Evolutionary conservation across 2,888 invertebrate species (phyloP), one percentile per base, ranked within the genome.

Genomic region (Lasioglossum lativentre): DNA sequence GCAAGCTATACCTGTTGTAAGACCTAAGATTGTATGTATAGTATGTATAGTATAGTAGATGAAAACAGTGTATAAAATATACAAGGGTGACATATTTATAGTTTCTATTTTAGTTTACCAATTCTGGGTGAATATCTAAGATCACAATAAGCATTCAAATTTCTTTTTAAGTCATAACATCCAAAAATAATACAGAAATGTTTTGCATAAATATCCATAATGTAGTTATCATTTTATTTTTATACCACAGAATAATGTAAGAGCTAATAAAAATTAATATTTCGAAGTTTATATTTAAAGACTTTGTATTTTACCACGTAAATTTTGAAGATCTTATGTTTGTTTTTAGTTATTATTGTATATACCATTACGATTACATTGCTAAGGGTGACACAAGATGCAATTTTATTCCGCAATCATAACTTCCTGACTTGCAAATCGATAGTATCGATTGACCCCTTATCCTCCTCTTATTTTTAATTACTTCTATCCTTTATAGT

Each of bases 401-500:
- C 23, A 68, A 68, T 38, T 38, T 68, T 68, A 38, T 68, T 68
- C 68, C 38, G 68, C 38, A 68, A 68, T 68, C 38, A 38, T 38
- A 68, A 68, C 68, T 68, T 68, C 68, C 68, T 68, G 68, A 38
- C 68, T 38, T 23, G 12, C 38, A 38, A 68, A 68, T 68, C 68
- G 23, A 68, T 68, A 68, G 23, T 68, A 68, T 68, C 68, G 68
- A 68, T 68, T 68, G 68, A 68, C 68, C 68, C 2, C 68, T 68
- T 38, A 68, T 68, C 38, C 68, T 68, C 68, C 68, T 68, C 68
- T 68, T 68, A 68, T 68, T 68, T 68, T 68, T 68, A 68, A 68
- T 68, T 68, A 68, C 12, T 68, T 68, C 10, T 34, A 34, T 68
- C 68, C 68, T 68, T 38, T 38, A 68, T 12, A 38, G 38, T 38